A percentile compares a stretch with the other conserved stretches of the same genome.
phyloP scores from a whole-genome alignment of 1,140 invertebrate genomes.

The Conus betulinus region DNA sequence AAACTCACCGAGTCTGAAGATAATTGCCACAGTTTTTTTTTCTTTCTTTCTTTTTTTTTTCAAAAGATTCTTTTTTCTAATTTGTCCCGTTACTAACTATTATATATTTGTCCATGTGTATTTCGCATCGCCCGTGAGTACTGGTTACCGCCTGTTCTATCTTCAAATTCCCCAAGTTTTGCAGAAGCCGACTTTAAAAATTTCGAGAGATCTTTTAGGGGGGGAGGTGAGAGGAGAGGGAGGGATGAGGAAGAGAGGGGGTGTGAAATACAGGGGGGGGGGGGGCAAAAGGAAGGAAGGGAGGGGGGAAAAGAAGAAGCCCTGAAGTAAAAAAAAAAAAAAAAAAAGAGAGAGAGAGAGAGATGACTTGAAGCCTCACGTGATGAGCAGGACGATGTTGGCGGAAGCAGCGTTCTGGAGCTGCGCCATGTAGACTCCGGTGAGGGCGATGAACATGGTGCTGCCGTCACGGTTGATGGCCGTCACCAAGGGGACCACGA shows the following conservation, averaged over 20 bases:
- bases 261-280: neutral
- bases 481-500: conserved; percentile 39
- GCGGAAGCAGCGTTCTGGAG: conserved; percentile 14
- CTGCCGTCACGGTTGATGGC: conserved; percentile 43
- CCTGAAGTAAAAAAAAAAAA: conserved; percentile 22
- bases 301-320: conserved; percentile 4
- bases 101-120: too few species aligned
- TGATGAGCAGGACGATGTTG: conserved; percentile 9
- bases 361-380: neutral
- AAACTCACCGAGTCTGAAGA: too few species aligned
- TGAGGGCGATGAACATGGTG: conserved; percentile 45
- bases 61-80: too few species aligned
- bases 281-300: neutral
- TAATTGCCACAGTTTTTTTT: too few species aligned
- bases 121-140: too few species aligned
- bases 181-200: too few species aligned
- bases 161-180: too few species aligned
- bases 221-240: too few species aligned
- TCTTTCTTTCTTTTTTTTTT: too few species aligned
- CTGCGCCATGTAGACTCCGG: conserved; percentile 35
- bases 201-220: too few species aligned
- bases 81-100: too few species aligned
- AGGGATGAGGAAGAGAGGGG: conserved; percentile 21
- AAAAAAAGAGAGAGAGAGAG: conserved; percentile 22
- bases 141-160: too few species aligned